A percentile compares a stretch with the other conserved stretches of the same genome.
Conservation (phyloP, 2,888 invertebrate species). For the Drosophila formosana region DNA sequence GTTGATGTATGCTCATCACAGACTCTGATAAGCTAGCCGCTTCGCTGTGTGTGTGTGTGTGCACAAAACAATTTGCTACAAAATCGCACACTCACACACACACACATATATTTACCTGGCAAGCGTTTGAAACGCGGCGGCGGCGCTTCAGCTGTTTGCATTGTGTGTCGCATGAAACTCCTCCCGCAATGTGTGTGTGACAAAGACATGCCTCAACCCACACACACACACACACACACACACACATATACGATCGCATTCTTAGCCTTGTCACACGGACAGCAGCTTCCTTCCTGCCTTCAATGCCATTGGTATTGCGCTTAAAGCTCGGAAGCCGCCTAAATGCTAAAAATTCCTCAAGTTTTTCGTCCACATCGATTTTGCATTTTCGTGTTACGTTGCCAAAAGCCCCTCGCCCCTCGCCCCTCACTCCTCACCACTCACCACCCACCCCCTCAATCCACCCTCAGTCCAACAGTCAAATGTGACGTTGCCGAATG, state of each 20-base stretch:
- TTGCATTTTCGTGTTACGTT: conserved; percentile 64
- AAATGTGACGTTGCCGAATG: conserved; percentile 23
- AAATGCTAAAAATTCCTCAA: conserved; percentile 55
- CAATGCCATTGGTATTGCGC: conserved; percentile 10
- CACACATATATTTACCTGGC: conserved; percentile 16
- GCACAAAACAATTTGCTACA: conserved; percentile 60
- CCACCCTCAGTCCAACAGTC: neutral
- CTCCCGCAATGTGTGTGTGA: conserved; percentile 12
- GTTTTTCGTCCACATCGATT: conserved; percentile 61
- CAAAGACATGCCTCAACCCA: conserved; percentile 13
- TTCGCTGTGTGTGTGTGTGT: conserved; percentile 7
- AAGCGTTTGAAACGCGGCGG: conserved; percentile 50
- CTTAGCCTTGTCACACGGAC: conserved; percentile 5
- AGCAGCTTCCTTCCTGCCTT: conserved; percentile 33
- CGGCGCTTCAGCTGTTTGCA: conserved; percentile 58
- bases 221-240: conserved; percentile 1
- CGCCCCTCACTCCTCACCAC: neutral
- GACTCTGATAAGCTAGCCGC: conserved; percentile 31
- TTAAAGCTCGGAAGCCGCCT: conserved; percentile 56
- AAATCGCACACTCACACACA: conserved; percentile 40
- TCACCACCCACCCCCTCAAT: no score
- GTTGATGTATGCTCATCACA: conserved; percentile 40
- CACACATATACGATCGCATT: neutral
- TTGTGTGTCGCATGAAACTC: conserved; percentile 37
- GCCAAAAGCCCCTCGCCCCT: neutral